Percentiles rank a stretch among this genome's conserved stretches.
Conservation (phyloP, 2,113 vertebrate species). For the Neodon shergylaensis region DNA sequence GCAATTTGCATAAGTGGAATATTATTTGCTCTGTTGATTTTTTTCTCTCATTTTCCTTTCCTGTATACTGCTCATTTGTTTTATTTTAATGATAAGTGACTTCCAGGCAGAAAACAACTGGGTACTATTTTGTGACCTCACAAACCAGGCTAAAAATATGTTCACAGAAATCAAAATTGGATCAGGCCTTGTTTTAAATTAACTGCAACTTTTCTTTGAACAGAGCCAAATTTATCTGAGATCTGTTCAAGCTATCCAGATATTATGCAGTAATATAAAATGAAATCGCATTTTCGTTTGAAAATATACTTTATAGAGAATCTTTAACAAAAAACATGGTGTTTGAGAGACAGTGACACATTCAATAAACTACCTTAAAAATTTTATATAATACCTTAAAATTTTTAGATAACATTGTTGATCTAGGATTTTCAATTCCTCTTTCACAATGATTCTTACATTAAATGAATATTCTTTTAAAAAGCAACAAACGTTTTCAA, state of each 20-base stretch:
- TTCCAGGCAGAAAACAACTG: constrained; percentile 52
- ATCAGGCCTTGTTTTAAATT: constrained; percentile 45
- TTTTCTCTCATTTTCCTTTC: constrained; percentile 50
- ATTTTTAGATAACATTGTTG: not conserved
- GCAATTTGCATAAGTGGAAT: constrained; percentile 72
- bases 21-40: constrained; percentile 64
- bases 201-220: constrained; percentile 22
- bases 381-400: not conserved
- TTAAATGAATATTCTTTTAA: not conserved
- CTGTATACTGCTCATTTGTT: constrained; percentile 53
- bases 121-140: constrained; percentile 58
- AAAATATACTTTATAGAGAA: not conserved
- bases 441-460: not conserved
- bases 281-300: not conserved
- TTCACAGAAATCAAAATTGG: constrained; percentile 43
- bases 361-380: not conserved
- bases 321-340: not conserved
- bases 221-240: not conserved
- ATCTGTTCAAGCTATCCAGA: not conserved
- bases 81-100: constrained; percentile 65
- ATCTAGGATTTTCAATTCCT: not conserved
- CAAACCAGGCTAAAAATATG: constrained; percentile 53
- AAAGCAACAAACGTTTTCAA: not conserved
- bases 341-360: not conserved
- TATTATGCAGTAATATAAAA: not conserved